These are phyloP conservation scores for Sigmodon hispidus DNA, from an alignment of 2,113 vertebrate genomes.

Conservation along the genomic window DNA sequence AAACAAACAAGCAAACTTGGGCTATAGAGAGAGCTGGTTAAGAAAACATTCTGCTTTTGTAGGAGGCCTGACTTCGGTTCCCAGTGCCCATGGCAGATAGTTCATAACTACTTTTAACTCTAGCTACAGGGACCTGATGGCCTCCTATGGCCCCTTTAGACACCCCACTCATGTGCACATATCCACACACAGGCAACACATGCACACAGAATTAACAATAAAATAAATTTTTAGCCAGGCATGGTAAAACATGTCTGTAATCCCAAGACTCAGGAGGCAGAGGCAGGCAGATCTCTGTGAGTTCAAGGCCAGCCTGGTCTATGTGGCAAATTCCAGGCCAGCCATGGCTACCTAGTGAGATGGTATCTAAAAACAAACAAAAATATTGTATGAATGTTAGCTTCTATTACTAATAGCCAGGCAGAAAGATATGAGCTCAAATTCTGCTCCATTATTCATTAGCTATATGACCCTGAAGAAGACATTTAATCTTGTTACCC, in stretches of 20 bases:
- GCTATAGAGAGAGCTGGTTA: background rate
- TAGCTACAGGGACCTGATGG: background rate
- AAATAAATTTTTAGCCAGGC: background rate
- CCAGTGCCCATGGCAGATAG: background rate
- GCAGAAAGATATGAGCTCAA: background rate
- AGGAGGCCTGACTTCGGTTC: background rate
- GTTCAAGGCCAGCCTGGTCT: background rate
- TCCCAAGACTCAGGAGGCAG: background rate
- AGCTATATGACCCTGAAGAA: background rate
- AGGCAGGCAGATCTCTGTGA: background rate
- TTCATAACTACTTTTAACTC: background rate
- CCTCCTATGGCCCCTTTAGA: background rate
- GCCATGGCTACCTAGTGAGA: background rate
- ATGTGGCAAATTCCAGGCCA: background rate
- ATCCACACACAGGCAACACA: background rate
- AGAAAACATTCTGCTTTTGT: background rate
- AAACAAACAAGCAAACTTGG: background rate
- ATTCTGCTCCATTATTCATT: constrained; percentile 21
- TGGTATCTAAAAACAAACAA: background rate
- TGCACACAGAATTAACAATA: background rate
- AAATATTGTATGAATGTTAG: background rate
- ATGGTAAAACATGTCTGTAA: background rate
- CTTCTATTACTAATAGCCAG: background rate
- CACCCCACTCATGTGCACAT: background rate
- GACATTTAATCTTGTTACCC: background rate